Conservation (phyloP, 2,797 vertebrate genomes). For the Chloroceryle amazona region DNA sequence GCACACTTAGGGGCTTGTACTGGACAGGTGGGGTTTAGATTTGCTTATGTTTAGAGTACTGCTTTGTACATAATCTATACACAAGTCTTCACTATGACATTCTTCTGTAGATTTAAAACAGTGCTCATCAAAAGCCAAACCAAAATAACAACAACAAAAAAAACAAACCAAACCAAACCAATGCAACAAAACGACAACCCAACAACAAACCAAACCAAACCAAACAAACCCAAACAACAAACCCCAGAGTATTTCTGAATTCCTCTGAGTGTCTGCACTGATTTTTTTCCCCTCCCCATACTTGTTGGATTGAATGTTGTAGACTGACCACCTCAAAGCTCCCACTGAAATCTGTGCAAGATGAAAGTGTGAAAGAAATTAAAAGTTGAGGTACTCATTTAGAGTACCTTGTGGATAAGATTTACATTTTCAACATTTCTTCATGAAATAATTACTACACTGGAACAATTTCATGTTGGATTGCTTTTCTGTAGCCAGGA, state of each 20-base stretch:
- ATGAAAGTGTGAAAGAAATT: neutral
- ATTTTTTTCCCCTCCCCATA: neutral
- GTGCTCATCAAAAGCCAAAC: too few relatives aligned
- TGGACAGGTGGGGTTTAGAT: neutral
- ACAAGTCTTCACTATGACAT: neutral
- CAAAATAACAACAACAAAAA: too few relatives aligned
- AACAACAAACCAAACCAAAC: too few relatives aligned
- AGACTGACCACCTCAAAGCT: neutral
- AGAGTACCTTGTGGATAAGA: neutral
- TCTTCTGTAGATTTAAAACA: neutral
- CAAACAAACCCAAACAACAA: too few relatives aligned
- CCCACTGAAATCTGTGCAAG: neutral
- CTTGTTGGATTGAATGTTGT: neutral
- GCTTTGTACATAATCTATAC: neutral
- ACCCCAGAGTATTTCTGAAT: neutral
- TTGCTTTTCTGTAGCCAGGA: neutral
- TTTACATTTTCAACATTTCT: neutral
- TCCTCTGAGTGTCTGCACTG: neutral
- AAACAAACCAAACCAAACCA: too few relatives aligned
- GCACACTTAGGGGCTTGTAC: neutral
- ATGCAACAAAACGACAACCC: too few relatives aligned
- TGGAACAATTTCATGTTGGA: neutral
- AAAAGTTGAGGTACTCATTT: neutral
- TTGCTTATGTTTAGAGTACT: neutral
- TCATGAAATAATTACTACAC: neutral